Percentiles rank a stretch among this genome's conserved stretches.
Evolutionary conservation across 2,888 invertebrate species (phyloP).

Genomic region (Orchestes rusci): DNA sequence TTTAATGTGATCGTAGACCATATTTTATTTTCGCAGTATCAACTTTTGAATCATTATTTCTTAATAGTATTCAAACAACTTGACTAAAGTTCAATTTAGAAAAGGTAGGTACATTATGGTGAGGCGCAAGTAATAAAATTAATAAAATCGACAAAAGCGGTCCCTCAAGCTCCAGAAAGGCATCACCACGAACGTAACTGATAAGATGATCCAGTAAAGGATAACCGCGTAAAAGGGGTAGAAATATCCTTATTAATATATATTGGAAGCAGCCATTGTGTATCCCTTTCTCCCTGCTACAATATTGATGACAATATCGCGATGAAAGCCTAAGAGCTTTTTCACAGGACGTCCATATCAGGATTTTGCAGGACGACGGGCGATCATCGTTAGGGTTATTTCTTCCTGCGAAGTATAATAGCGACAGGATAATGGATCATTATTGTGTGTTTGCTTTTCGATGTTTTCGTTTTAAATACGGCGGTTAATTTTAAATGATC

Average conservation of each 20-base stretch:
- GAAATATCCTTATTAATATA: constrained; percentile 23
- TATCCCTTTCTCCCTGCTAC: constrained; percentile 22
- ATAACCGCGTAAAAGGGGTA: constrained; percentile 24
- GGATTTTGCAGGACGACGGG: constrained; percentile 22
- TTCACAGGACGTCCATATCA: constrained; percentile 25
- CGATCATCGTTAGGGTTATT: constrained; percentile 26
- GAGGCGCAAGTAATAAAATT: no score
- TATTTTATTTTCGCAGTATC: no score
- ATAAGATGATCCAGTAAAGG: no score
- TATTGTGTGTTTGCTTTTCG: constrained; percentile 25
- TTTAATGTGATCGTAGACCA: no score
- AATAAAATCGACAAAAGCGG: no score
- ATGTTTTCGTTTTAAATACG: constrained; percentile 25
- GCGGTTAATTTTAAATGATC: constrained; percentile 22
- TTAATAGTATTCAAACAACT: no score
- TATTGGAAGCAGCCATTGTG: constrained; percentile 22
- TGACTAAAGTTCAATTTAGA: no score
- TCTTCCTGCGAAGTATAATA: constrained; percentile 23
- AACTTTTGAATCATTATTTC: no score
- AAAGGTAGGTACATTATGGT: no score
- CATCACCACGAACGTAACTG: no score
- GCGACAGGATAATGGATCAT: constrained; percentile 25
- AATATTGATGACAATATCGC: constrained; percentile 26
- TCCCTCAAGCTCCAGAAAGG: no score
- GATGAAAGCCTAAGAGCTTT: constrained; percentile 26